Conservation (phyloP, 2,113 vertebrate genomes). For the Osmerus eperlanus region DNA sequence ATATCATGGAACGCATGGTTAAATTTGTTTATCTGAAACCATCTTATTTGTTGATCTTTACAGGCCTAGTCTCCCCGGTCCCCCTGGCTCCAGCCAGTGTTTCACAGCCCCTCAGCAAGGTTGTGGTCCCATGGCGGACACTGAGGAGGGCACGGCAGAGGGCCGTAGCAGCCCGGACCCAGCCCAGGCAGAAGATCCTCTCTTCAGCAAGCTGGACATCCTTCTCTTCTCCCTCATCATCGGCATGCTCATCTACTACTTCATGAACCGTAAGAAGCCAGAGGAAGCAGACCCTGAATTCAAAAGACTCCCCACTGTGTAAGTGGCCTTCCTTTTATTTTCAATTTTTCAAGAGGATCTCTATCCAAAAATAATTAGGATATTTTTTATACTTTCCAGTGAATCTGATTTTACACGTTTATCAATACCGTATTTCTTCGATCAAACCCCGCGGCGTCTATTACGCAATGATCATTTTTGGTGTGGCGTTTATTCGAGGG, state of each 20-base stretch:
- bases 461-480: too few relatives aligned
- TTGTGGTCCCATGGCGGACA: not conserved
- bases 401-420: too few relatives aligned
- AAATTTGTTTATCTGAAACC: too few relatives aligned
- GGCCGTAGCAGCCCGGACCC: slow-evolving; percentile 33
- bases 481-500: too few relatives aligned
- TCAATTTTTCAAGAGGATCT: too few relatives aligned
- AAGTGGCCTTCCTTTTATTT: slow-evolving; percentile 18
- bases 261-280: slow-evolving; percentile 74
- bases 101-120: not conserved
- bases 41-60: too few relatives aligned
- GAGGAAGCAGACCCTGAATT: slow-evolving; percentile 72
- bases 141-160: not conserved
- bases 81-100: not conserved
- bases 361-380: too few relatives aligned
- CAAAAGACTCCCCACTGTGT: slow-evolving; percentile 62
- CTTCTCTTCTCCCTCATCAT: slow-evolving; percentile 73
- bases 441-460: too few relatives aligned
- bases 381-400: too few relatives aligned
- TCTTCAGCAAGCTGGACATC: slow-evolving; percentile 69
- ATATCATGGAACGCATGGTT: too few relatives aligned
- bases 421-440: too few relatives aligned
- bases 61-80: not conserved
- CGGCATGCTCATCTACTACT: slow-evolving; percentile 77
- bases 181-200: slow-evolving; percentile 36